A percentile compares a stretch with the other conserved stretches of the same genome.
These are phyloP conservation scores for Microvelia longipes DNA, from an alignment of 1,140 invertebrate genomes.

Conservation along the genomic window DNA sequence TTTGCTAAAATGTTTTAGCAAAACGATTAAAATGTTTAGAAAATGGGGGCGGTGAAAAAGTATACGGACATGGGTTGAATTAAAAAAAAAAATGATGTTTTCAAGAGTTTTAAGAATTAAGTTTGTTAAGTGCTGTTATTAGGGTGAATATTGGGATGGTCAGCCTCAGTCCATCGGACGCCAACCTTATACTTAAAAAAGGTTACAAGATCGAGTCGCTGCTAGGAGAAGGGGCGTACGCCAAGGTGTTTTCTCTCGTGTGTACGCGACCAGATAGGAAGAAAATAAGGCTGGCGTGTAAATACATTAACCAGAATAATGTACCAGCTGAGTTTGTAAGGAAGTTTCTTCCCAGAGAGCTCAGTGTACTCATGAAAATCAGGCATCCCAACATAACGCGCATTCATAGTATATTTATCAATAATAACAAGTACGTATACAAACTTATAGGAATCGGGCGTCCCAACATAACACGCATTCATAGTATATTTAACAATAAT, in stretches of 20 bases:
- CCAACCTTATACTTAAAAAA: neutral
- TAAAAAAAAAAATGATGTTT: too few species aligned
- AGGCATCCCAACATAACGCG: conserved; percentile 79
- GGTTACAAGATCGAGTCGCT: conserved; percentile 4
- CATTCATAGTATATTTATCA: conserved; percentile 67
- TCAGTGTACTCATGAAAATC: conserved; percentile 74
- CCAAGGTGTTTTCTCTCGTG: conserved; percentile 5
- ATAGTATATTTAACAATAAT: conserved; percentile 63
- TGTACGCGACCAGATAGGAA: conserved; percentile 1
- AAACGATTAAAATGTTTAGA: neutral
- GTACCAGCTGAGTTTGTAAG: conserved; percentile 70
- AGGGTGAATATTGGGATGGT: too few species aligned
- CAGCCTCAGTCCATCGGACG: too few species aligned
- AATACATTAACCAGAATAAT: conserved; percentile 75
- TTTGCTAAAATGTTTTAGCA: neutral
- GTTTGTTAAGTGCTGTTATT: too few species aligned
- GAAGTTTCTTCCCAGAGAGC: conserved; percentile 80
- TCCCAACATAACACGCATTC: conserved; percentile 74
- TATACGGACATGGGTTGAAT: neutral
- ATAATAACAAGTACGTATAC: conserved; percentile 58
- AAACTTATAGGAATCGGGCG: conserved; percentile 73
- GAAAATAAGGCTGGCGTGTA: conserved; percentile 51
- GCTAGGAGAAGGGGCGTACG: conserved; percentile 14
- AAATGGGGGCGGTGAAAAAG: neutral
- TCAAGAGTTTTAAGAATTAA: too few species aligned